These are phyloP conservation scores for Xylocampa areola DNA, from an alignment of 2,888 invertebrate genomes.

Conservation along the genomic window DNA sequence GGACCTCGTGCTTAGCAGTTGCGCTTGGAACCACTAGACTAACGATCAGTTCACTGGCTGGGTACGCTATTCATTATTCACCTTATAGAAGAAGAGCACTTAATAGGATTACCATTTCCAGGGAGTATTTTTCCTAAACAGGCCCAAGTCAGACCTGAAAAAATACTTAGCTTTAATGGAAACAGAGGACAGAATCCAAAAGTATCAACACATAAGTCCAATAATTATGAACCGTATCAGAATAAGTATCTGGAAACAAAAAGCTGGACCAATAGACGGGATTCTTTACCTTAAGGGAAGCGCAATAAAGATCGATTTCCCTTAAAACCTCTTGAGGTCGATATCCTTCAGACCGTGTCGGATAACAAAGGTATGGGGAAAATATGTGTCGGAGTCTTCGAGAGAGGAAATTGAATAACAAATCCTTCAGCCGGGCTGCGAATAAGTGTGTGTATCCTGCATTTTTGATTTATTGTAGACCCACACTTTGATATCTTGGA, in stretches of 20 bases:
- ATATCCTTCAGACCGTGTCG: slow-evolving; percentile 44
- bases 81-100: too few relatives aligned
- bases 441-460: slow-evolving; percentile 55
- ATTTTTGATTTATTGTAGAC: slow-evolving; percentile 51
- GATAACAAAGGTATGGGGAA: slow-evolving; percentile 54
- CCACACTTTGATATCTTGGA: slow-evolving; percentile 35
- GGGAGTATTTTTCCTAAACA: too few relatives aligned
- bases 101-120: too few relatives aligned
- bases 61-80: too few relatives aligned
- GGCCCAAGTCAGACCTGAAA: too few relatives aligned
- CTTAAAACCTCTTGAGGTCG: slow-evolving; percentile 23
- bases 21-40: too few relatives aligned
- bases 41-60: too few relatives aligned
- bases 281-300: slow-evolving; percentile 17
- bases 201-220: slow-evolving; percentile 27
- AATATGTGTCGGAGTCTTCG: slow-evolving; percentile 47
- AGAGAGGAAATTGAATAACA: slow-evolving; percentile 62
- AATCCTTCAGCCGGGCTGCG: slow-evolving; percentile 55
- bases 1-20: too few relatives aligned
- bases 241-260: slow-evolving; percentile 49
- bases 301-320: slow-evolving; percentile 27
- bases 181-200: background rate
- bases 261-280: background rate
- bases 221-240: slow-evolving; percentile 53
- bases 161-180: background rate